These are phyloP conservation scores for Callyntrura sp. DNA, from an alignment of 2,888 invertebrate genomes.

Conservation along the genomic window DNA sequence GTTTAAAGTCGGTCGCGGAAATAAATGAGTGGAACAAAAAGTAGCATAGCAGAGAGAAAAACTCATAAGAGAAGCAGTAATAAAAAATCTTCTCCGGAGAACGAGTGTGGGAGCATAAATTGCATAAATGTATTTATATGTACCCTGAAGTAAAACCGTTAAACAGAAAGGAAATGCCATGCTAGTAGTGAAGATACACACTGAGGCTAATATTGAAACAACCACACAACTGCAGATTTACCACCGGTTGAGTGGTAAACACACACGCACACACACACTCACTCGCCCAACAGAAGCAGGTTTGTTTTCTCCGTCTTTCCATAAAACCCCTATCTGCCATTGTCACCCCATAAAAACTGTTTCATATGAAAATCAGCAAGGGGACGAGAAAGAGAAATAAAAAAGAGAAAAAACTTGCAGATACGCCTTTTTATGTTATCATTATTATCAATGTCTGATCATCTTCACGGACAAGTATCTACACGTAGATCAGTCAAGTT, in stretches of 20 bases:
- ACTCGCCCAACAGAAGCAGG: no score
- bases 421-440: constrained; percentile 2
- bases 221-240: neutral
- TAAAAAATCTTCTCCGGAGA: neutral
- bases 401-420: neutral
- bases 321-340: constrained; percentile 17
- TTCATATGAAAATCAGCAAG: neutral
- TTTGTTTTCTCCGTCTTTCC: constrained; percentile 18
- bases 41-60: no score
- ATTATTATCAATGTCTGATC: constrained; percentile 13
- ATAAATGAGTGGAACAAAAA: neutral
- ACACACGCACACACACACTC: no score
- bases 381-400: neutral
- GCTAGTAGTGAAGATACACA: neutral
- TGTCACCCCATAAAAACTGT: constrained; percentile 27
- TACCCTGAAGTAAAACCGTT: neutral
- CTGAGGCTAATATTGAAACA: neutral
- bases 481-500: no score
- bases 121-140: neutral
- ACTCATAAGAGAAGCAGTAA: neutral
- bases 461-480: neutral
- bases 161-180: neutral
- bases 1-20: neutral
- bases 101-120: no score
- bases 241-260: no score